Conservation (phyloP, 2,888 invertebrate genomes). For the Cryptocephalus moraei region DNA sequence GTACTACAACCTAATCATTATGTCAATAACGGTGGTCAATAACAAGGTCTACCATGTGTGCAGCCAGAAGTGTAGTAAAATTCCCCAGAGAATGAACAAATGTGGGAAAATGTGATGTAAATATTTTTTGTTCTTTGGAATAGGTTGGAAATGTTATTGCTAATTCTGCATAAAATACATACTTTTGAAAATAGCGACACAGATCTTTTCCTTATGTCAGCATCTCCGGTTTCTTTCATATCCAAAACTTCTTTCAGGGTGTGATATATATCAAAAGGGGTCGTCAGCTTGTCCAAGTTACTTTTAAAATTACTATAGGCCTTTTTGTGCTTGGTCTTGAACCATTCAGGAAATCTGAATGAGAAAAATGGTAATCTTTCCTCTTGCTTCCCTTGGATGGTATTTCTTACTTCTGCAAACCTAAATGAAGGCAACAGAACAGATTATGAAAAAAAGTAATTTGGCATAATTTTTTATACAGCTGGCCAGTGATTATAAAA, state of each 20-base stretch:
- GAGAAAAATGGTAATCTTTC: slow-evolving; percentile 84
- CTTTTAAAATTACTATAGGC: slow-evolving; percentile 50
- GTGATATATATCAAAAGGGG: slow-evolving; percentile 83
- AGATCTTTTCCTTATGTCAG: slow-evolving; percentile 46
- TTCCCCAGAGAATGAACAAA: too few species aligned
- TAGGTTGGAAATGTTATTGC: too few species aligned
- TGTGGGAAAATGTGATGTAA: too few species aligned
- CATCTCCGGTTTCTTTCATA: slow-evolving; percentile 37
- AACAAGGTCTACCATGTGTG: too few species aligned
- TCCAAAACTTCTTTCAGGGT: slow-evolving; percentile 64
- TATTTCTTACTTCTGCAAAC: slow-evolving; percentile 71
- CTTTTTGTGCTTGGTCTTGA: slow-evolving; percentile 49
- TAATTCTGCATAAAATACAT: slow-evolving; percentile 1
- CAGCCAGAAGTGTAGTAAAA: too few species aligned
- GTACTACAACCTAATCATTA: too few species aligned
- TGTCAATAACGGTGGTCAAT: too few species aligned
- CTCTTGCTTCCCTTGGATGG: slow-evolving; percentile 84
- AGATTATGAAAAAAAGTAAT: too few species aligned
- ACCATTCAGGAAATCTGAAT: slow-evolving; percentile 62
- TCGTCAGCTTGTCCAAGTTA: slow-evolving; percentile 62
- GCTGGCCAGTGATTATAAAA: too few species aligned
- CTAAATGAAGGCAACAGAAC: slow-evolving; percentile 35
- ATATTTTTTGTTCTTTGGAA: too few species aligned
- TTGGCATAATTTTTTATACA: too few species aligned
- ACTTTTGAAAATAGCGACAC: slow-evolving; percentile 55